Conservation (phyloP, 2,797 vertebrate species). For the Helicolenus hilgendorfi region DNA sequence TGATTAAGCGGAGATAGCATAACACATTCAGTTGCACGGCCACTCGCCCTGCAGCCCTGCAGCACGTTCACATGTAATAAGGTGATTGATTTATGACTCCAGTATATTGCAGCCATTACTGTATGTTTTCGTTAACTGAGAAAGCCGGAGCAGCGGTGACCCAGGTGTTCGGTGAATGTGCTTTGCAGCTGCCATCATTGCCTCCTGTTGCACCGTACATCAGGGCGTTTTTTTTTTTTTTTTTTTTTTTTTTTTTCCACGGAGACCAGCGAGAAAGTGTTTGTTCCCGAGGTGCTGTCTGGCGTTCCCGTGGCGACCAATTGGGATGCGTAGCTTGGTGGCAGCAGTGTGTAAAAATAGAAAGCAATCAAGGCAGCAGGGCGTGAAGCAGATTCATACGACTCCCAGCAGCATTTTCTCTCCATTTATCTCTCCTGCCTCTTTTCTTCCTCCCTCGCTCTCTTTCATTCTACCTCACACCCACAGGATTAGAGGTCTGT, state of each 20-base stretch:
- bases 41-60: conserved; percentile 43
- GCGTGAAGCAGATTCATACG: conserved; percentile 89
- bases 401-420: conserved; percentile 87
- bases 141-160: conserved; percentile 62
- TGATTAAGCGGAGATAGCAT: conserved; percentile 65
- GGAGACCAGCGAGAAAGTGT: conserved; percentile 82
- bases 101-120: conserved; percentile 63
- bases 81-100: conserved; percentile 80
- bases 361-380: conserved; percentile 90
- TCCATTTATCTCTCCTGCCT: conserved; percentile 83
- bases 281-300: conserved; percentile 86
- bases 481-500: conserved; percentile 86
- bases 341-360: conserved; percentile 92
- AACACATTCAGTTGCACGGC: conserved; percentile 67
- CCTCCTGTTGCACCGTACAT: conserved; percentile 76
- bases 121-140: conserved; percentile 73
- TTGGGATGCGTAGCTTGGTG: conserved; percentile 90
- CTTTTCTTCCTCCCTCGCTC: conserved; percentile 76
- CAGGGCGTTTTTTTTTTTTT: conserved; percentile 54
- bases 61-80: conserved; percentile 72
- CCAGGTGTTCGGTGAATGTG: conserved; percentile 70
- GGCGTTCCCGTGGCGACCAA: conserved; percentile 90
- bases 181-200: conserved; percentile 49
- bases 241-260: conserved; percentile 65
- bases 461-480: conserved; percentile 85